A percentile compares a stretch with the other conserved stretches of the same genome.
These are phyloP conservation scores for Cremastinae sp. DNA, from an alignment of 2,888 invertebrate species.

Conservation along the genomic window DNA sequence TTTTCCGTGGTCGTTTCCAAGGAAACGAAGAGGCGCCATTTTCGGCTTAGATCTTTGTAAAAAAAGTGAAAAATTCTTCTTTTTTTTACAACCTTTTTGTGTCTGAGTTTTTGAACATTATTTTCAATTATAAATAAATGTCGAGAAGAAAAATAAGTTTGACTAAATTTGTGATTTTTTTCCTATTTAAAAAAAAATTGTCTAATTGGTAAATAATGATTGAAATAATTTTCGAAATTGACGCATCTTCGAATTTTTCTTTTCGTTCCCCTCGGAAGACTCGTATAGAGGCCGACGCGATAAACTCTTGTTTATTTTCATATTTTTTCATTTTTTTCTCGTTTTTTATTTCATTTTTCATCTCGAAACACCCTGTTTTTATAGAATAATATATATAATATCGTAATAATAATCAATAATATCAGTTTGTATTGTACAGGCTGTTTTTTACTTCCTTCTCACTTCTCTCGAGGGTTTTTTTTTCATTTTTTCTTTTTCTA, in stretches of 20 bases:
- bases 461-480: slow-evolving; percentile 57
- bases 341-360: not conserved
- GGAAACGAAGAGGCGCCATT: slow-evolving; percentile 40
- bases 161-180: not conserved
- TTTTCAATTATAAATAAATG: too few relatives aligned
- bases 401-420: slow-evolving; percentile 78
- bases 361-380: slow-evolving; percentile 76
- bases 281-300: slow-evolving; percentile 68
- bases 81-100: too few relatives aligned
- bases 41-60: not conserved
- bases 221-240: not conserved
- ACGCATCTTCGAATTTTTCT: slow-evolving; percentile 39
- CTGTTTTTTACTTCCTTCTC: slow-evolving; percentile 66
- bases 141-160: too few relatives aligned
- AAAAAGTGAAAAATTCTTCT: too few relatives aligned
- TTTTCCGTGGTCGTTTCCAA: slow-evolving; percentile 5
- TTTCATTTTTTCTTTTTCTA: slow-evolving; percentile 8
- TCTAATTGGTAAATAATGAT: not conserved
- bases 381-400: slow-evolving; percentile 66
- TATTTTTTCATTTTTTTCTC: slow-evolving; percentile 8
- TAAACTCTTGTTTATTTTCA: slow-evolving; percentile 72
- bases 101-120: not conserved
- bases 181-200: slow-evolving; percentile 15
- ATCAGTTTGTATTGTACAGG: slow-evolving; percentile 79
- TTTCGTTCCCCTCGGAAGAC: slow-evolving; percentile 63